A percentile compares a stretch with the other conserved stretches of the same genome.
Evolutionary conservation across 1,140 invertebrate genomes (phyloP).

Genomic region (Potamilus streckersoni): DNA sequence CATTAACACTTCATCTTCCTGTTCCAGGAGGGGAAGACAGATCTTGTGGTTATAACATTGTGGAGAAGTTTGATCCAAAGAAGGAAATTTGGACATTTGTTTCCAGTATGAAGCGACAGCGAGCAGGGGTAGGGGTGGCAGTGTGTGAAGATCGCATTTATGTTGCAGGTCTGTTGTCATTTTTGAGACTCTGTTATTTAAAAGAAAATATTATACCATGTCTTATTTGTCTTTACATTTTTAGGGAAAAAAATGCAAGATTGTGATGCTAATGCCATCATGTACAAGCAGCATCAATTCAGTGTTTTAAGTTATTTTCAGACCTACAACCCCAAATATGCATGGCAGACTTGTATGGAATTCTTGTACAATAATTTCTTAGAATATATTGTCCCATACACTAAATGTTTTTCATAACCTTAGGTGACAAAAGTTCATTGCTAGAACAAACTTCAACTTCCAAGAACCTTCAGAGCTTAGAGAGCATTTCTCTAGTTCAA

Average conservation of each 20-base stretch:
- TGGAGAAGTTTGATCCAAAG: constrained; percentile 85
- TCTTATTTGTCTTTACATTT: background rate
- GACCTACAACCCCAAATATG: too few species aligned
- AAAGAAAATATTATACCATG: background rate
- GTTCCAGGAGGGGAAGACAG: constrained; percentile 63
- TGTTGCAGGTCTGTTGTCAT: constrained; percentile 53
- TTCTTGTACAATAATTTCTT: too few species aligned
- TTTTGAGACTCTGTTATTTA: background rate
- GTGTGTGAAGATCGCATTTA: constrained; percentile 65
- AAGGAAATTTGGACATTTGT: constrained; percentile 77
- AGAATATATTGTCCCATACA: too few species aligned
- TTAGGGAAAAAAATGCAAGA: background rate
- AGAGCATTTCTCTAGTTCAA: too few species aligned
- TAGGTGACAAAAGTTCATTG: too few species aligned
- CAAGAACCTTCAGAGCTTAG: too few species aligned
- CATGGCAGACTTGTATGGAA: too few species aligned
- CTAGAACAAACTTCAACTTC: too few species aligned
- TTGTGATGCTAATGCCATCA: background rate
- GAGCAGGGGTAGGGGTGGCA: constrained; percentile 61
- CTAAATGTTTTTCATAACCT: too few species aligned
- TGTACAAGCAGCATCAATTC: background rate
- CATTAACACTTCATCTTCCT: background rate
- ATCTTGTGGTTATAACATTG: constrained; percentile 71
- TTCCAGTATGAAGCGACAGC: constrained; percentile 58
- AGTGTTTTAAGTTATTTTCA: background rate